Conservation (phyloP, 2,888 invertebrate genomes). For the Campoplex capitator region DNA sequence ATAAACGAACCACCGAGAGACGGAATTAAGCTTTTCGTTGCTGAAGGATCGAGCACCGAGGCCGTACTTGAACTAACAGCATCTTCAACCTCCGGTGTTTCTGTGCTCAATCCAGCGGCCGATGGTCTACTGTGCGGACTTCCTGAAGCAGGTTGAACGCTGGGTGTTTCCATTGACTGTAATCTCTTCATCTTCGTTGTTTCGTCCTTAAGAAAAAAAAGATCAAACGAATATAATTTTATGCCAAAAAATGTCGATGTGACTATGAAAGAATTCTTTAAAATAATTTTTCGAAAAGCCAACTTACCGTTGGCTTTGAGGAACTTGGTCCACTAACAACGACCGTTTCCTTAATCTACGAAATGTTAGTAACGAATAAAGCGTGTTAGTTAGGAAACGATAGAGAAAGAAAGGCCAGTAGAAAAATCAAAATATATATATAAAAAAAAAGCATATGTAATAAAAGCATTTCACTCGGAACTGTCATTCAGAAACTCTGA, state of each 20-base stretch:
- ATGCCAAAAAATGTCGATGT: not conserved
- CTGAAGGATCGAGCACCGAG: slow-evolving; percentile 75
- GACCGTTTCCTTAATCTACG: slow-evolving; percentile 79
- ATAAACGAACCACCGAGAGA: slow-evolving; percentile 76
- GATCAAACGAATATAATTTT: not conserved
- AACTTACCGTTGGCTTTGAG: slow-evolving; percentile 82
- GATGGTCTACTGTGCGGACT: slow-evolving; percentile 81
- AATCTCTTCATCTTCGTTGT: slow-evolving; percentile 77
- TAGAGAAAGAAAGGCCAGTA: slow-evolving; percentile 28
- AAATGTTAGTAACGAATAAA: slow-evolving; percentile 68
- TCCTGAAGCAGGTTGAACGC: slow-evolving; percentile 73
- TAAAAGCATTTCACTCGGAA: not conserved
- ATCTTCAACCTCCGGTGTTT: slow-evolving; percentile 80
- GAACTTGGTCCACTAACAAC: slow-evolving; percentile 80
- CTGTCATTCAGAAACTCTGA: not conserved
- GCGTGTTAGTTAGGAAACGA: slow-evolving; percentile 72
- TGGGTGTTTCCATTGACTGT: slow-evolving; percentile 78
- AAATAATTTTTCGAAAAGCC: not conserved
- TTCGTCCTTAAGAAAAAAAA: slow-evolving; percentile 78
- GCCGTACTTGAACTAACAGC: slow-evolving; percentile 72
- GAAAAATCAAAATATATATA: not conserved
- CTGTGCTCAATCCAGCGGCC: slow-evolving; percentile 76
- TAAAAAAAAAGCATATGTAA: not conserved
- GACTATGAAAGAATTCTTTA: slow-evolving; percentile 1
- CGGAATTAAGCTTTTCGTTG: slow-evolving; percentile 80